A percentile compares a stretch with the other conserved stretches of the same genome.
Conservation (phyloP, 2,113 vertebrate species). For the Rafetus swinhoei region DNA sequence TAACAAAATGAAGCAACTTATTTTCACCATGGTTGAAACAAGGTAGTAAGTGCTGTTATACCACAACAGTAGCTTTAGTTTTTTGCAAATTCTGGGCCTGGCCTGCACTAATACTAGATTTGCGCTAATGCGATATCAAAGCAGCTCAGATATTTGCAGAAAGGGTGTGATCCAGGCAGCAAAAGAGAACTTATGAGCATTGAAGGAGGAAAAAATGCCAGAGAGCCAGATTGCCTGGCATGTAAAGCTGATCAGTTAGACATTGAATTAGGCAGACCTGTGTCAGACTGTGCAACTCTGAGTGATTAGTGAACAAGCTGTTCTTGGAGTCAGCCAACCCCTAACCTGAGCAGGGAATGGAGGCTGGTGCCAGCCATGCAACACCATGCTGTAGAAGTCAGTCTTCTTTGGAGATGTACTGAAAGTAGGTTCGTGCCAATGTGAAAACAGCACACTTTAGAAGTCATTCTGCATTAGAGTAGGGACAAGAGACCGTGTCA, state of each 20-base stretch:
- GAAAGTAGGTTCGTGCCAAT: background rate
- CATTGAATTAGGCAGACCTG: background rate
- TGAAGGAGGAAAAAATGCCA: background rate
- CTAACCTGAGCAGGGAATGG: background rate
- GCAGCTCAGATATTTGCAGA: background rate
- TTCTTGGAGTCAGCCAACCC: background rate
- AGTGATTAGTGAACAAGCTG: background rate
- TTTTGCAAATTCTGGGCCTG: background rate
- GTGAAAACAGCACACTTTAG: background rate
- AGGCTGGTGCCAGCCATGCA: background rate
- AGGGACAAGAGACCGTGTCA: background rate
- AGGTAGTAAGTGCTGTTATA: background rate
- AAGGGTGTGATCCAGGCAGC: background rate
- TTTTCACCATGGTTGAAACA: background rate
- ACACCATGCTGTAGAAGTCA: background rate
- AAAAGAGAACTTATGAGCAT: fast-evolving
- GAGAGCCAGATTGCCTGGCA: background rate
- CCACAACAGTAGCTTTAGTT: background rate
- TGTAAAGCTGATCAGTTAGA: background rate
- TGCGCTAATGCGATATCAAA: background rate
- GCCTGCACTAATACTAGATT: background rate
- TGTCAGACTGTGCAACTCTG: background rate
- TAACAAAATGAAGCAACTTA: background rate
- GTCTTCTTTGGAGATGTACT: background rate
- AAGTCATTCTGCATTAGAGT: background rate